Evolutionary conservation across 2,797 vertebrate species (phyloP).

Genomic region (Perodicticus potto): DNA sequence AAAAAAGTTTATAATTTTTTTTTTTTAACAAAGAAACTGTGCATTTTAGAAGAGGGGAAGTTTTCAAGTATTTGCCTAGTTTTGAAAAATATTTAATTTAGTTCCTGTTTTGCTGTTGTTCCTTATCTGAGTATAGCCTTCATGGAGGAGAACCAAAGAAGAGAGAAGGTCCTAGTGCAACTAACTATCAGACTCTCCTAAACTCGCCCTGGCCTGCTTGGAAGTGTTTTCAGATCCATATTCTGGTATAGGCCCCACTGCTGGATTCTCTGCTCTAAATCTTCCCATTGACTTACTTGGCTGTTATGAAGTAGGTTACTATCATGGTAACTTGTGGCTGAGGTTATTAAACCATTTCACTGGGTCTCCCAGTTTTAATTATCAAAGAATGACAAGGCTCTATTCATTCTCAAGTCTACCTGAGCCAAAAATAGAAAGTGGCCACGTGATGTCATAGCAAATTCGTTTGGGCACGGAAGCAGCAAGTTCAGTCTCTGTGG

Average conservation of each 20-base stretch:
- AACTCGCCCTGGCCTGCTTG: neutral
- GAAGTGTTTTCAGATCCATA: neutral
- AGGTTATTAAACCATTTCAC: neutral
- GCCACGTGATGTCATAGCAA: neutral
- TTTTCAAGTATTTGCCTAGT: conserved; percentile 33
- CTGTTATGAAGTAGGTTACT: neutral
- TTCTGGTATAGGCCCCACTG: neutral
- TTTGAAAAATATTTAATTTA: conserved; percentile 46
- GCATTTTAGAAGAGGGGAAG: neutral
- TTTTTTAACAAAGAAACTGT: neutral
- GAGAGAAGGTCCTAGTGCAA: neutral
- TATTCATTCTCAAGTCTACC: neutral
- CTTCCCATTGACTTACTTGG: neutral
- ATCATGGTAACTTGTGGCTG: neutral
- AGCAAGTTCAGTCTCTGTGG: neutral
- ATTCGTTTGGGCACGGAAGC: neutral
- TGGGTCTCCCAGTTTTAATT: neutral
- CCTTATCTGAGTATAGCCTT: neutral
- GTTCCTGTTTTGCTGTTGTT: conserved; percentile 44
- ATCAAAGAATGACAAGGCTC: neutral
- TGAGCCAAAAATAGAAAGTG: neutral
- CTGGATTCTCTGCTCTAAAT: neutral
- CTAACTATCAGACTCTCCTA: neutral
- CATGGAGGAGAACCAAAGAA: neutral
- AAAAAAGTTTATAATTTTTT: neutral